Evolutionary conservation across 2,888 invertebrate species (phyloP).

Genomic region (Scaptomyza polygonia): DNA sequence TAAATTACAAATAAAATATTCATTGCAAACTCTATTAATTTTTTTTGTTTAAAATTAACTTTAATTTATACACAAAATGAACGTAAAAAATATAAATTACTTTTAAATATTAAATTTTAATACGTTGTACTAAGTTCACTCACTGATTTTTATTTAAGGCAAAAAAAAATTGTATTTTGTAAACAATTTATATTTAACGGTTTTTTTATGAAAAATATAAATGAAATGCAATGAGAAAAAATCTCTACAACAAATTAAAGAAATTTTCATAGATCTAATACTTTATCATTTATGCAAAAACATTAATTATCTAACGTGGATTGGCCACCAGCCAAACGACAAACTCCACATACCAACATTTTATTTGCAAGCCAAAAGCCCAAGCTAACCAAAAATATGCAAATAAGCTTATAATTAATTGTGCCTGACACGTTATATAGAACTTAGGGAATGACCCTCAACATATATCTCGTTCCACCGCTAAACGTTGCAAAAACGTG

Average conservation of each 20-base stretch:
- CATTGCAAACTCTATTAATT: neutral
- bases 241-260: too few relatives aligned
- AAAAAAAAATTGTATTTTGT: too few relatives aligned
- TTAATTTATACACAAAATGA: neutral
- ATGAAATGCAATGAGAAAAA: too few relatives aligned
- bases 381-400: slow-evolving; percentile 27
- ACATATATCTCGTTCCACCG: neutral
- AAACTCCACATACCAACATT: neutral
- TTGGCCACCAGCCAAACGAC: neutral
- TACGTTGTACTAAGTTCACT: too few relatives aligned
- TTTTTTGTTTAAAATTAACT: neutral
- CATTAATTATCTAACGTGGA: neutral
- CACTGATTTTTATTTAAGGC: too few relatives aligned
- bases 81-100: neutral
- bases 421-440: slow-evolving; percentile 40
- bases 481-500: slow-evolving; percentile 23
- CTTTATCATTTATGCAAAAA: neutral
- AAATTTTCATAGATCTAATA: neutral
- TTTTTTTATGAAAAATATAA: too few relatives aligned
- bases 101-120: neutral
- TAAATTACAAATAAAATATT: neutral
- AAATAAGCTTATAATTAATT: slow-evolving; percentile 40
- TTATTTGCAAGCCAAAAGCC: neutral
- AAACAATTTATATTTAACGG: too few relatives aligned
- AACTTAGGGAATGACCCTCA: slow-evolving; percentile 41